These are phyloP conservation scores for Echinarachnius parma DNA, from an alignment of 53 echinoderm and acorn worm species.

Conservation along the genomic window DNA sequence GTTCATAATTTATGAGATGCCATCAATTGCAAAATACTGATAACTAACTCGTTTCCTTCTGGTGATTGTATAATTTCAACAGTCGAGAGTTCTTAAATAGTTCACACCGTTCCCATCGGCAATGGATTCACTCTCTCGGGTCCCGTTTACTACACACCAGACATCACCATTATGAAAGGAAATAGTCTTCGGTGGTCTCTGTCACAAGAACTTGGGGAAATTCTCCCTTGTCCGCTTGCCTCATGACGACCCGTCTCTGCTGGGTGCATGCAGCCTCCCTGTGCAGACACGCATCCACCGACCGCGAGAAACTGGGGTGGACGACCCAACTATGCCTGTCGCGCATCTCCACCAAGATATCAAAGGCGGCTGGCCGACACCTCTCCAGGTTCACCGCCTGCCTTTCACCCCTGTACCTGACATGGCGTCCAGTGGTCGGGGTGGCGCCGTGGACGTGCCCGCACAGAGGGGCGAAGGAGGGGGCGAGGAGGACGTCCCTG, in stretches of 20 bases:
- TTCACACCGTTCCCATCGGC: no score
- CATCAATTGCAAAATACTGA: no score
- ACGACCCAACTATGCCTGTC: slow-evolving; percentile 51
- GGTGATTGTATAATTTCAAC: no score
- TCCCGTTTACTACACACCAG: no score
- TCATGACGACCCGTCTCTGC: slow-evolving; percentile 14
- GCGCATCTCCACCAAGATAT: slow-evolving; percentile 49
- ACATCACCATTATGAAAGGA: not conserved
- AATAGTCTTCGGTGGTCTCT: not conserved
- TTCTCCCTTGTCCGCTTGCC: not conserved
- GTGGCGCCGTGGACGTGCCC: not conserved
- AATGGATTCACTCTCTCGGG: no score
- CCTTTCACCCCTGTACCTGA: no score
- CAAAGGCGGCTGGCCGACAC: slow-evolving; percentile 36
- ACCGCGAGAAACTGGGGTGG: slow-evolving; percentile 2
- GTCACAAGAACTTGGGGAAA: slow-evolving; percentile 23
- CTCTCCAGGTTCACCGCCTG: slow-evolving; percentile 16
- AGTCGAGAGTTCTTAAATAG: no score
- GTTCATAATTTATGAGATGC: no score
- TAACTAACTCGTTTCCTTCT: no score
- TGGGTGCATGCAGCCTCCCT: not conserved
- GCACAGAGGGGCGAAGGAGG: slow-evolving; percentile 21
- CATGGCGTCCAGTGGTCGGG: not conserved
- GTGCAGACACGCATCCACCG: not conserved
- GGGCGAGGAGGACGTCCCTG: slow-evolving; percentile 40